These are phyloP conservation scores for Athene cunicularia DNA, from an alignment of 2,113 vertebrate genomes.

Conservation along the genomic window DNA sequence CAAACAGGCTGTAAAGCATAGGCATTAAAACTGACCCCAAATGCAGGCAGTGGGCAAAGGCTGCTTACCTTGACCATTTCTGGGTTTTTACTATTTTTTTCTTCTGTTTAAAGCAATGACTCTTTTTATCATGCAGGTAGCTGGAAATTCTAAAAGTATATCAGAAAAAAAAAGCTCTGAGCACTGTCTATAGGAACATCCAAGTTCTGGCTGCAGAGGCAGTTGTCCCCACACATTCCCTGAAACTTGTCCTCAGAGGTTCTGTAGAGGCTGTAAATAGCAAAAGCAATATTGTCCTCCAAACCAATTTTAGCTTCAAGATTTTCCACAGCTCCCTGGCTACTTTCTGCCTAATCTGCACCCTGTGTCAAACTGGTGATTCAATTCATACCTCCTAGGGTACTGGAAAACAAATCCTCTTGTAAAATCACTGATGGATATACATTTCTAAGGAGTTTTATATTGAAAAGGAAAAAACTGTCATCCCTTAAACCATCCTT, in stretches of 20 bases:
- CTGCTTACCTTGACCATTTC: not conserved
- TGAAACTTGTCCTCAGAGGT: not conserved
- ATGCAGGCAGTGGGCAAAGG: not conserved
- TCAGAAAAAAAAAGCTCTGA: not conserved
- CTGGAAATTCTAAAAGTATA: not conserved
- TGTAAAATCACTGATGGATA: not conserved
- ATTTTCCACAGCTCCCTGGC: not conserved
- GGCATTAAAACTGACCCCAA: not conserved
- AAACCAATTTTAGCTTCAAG: not conserved
- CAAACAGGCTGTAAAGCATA: fast-evolving
- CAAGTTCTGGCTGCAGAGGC: not conserved
- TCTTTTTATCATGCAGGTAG: not conserved
- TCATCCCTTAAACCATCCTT: conserved; percentile 11
- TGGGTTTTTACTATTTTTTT: not conserved
- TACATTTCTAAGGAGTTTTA: not conserved
- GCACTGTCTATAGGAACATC: not conserved
- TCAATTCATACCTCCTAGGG: not conserved
- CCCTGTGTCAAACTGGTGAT: not conserved
- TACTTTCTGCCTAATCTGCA: not conserved
- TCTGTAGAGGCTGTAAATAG: not conserved
- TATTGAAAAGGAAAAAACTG: not conserved
- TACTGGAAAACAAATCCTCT: not conserved
- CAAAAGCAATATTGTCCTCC: not conserved
- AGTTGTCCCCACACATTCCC: not conserved
- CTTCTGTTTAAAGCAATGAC: not conserved